Base-by-base conservation (phyloP, 2,113 vertebrate genomes). In the Poeciliopsis prolifica region DNA sequence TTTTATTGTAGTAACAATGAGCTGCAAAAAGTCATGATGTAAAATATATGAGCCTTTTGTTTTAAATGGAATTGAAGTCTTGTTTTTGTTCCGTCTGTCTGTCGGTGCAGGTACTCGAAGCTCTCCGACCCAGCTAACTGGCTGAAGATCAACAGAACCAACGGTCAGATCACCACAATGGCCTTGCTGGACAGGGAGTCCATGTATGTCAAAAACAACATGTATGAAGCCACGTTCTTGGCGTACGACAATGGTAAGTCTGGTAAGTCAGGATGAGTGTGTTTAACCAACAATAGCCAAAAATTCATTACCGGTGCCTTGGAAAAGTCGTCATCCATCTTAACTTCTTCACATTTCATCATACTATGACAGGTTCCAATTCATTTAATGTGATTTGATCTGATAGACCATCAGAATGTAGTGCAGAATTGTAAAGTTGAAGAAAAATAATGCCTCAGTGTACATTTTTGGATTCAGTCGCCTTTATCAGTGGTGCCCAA, bases 221-320 rank as follows among this genome's bases (percentile, higher is more conserved):
- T 99, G 83, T 99, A 99, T 6, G 96, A 99, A 90, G 97, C 97
- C 82, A 99, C 96, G 31, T 99, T 99, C 94, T 94, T 99, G 92
- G 98, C 98, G 1, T 95, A 95, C 81, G 98, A 99, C 95, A 98
- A 97, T 62, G 97, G 98, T 99, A 94, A 92, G 95, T 87, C 90
- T 70, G 81, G 92, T 93, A 91, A 91, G 91, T 92, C 81, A 24
- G 63, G 80, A 75, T 79, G 75, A 44, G 24, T 81, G 40, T 77
- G 63, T 78, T 58, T 10, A 58, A 24, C 22, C 1, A 58, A 58
- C 51, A n/a, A 7, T 6, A 3, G 8, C 19, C 24, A 58, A 9
- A 58, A 58, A 58, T 58, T 10, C 0, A 58, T 58, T 24, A 9
- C 44, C 44, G 24, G 19, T 24, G 5, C 22, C 22, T 58, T 58